Percentiles rank a stretch among this genome's conserved stretches.
phyloP scores from a whole-genome alignment of 1,140 invertebrate genomes.

The Drosophila gunungcola region DNA sequence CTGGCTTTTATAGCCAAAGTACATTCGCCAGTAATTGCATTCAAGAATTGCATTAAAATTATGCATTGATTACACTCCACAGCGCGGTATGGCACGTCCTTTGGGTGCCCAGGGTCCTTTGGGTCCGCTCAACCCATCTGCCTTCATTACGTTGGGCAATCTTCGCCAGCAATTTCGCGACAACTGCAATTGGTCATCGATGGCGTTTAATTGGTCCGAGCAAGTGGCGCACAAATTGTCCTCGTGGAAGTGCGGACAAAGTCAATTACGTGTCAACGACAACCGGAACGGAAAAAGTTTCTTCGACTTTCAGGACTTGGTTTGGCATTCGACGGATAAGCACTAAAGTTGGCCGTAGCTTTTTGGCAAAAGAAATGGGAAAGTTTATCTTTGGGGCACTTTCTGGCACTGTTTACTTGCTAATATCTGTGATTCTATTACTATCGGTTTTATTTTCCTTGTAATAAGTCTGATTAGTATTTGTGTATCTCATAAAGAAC shows the following conservation, averaged over 20 bases:
- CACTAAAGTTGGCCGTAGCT: conserved; percentile 19
- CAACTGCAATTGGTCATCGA: conserved; percentile 75
- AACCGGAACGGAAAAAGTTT: conserved; percentile 43
- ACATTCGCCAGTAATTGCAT: conserved; percentile 61
- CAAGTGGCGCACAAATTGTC: conserved; percentile 67
- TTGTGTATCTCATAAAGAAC: no score
- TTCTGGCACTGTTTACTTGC: neutral
- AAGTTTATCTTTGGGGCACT: conserved; percentile 1
- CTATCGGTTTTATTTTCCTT: no score
- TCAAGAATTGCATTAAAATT: conserved; percentile 70
- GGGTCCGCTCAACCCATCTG: neutral
- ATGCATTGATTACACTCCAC: conserved; percentile 71
- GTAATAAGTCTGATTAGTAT: no score
- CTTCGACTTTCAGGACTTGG: conserved; percentile 27
- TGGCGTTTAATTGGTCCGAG: conserved; percentile 71
- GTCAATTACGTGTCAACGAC: conserved; percentile 72
- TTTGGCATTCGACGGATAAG: conserved; percentile 27
- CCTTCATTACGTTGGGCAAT: conserved; percentile 64
- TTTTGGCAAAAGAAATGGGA: neutral
- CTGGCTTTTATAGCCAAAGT: conserved; percentile 60
- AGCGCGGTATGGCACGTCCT: neutral
- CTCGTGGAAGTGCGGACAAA: conserved; percentile 49
- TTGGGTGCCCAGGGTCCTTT: conserved; percentile 2
- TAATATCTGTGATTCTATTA: neutral
- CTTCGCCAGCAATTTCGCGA: conserved; percentile 64